These are phyloP conservation scores for Gadopsis marmoratus DNA, from an alignment of 2,797 vertebrate species.

Conservation along the genomic window DNA sequence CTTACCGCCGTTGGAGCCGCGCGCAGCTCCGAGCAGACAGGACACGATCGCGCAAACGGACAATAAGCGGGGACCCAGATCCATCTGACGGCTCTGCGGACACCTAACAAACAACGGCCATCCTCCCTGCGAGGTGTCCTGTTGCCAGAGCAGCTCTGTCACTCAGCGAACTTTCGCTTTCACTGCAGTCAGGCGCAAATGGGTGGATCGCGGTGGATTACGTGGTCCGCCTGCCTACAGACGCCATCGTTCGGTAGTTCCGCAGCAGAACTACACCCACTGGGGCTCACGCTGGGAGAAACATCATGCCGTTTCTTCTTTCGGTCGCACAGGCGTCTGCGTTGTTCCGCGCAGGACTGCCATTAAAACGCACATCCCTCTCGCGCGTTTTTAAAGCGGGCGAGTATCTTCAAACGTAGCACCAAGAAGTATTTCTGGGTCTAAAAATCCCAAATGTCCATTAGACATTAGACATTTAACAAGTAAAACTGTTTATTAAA, in stretches of 20 bases:
- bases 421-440: too few species aligned
- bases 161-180: constrained; percentile 51
- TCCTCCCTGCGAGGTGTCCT: neutral
- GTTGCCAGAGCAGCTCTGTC: rapidly evolving
- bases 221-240: neutral
- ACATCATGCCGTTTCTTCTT: neutral
- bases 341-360: neutral
- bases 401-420: neutral
- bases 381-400: too few species aligned
- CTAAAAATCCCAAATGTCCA: too few species aligned
- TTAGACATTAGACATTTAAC: too few species aligned
- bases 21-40: constrained; percentile 15
- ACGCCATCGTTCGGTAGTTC: constrained; percentile 16
- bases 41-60: neutral
- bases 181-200: rapidly evolving
- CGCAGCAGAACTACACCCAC: neutral
- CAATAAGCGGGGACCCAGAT: neutral
- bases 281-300: too few species aligned
- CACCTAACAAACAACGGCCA: neutral
- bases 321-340: too few species aligned
- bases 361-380: neutral
- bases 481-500: too few species aligned
- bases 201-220: neutral
- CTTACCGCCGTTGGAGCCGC: constrained; percentile 43
- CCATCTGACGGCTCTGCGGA: constrained; percentile 52